A percentile compares a stretch with the other conserved stretches of the same genome.
Evolutionary conservation across 2,888 invertebrate genomes (phyloP).

Genomic region (Drosophila histrio): DNA sequence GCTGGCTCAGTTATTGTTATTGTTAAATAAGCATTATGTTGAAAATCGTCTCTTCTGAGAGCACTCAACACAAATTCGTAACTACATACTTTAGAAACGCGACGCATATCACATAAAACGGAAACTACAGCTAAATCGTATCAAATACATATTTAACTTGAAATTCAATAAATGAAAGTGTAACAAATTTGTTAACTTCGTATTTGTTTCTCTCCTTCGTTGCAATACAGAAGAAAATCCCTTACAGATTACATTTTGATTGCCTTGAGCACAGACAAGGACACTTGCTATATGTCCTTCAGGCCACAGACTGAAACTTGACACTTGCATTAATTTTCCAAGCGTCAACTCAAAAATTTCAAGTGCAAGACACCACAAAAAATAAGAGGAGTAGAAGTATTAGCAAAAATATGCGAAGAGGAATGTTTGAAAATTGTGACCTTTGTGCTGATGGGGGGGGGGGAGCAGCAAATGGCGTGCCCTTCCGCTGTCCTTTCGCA

Average conservation of each 20-base stretch:
- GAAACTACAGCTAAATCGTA: slow-evolving; percentile 61
- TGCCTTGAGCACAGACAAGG: slow-evolving; percentile 47
- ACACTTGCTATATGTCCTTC: slow-evolving; percentile 36
- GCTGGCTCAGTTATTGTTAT: slow-evolving; percentile 9
- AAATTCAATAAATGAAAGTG: slow-evolving; percentile 65
- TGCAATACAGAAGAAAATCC: too few relatives aligned
- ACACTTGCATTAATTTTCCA: slow-evolving; percentile 57
- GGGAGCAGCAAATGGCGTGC: slow-evolving; percentile 42
- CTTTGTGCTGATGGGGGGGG: slow-evolving; percentile 41
- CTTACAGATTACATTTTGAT: slow-evolving; percentile 27
- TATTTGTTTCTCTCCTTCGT: not conserved
- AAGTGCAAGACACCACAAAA: slow-evolving; percentile 48
- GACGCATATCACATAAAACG: slow-evolving; percentile 63
- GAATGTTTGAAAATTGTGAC: slow-evolving; percentile 46
- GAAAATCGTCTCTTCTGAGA: slow-evolving; percentile 37
- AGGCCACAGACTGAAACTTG: slow-evolving; percentile 27
- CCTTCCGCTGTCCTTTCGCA: slow-evolving; percentile 42
- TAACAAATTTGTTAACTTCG: slow-evolving; percentile 18
- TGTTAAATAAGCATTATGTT: slow-evolving; percentile 29
- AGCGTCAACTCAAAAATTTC: slow-evolving; percentile 53
- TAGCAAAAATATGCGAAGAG: slow-evolving; percentile 12
- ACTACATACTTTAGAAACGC: slow-evolving; percentile 66
- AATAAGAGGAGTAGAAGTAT: slow-evolving; percentile 1
- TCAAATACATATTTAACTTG: slow-evolving; percentile 50
- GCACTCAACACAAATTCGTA: slow-evolving; percentile 45